These are phyloP conservation scores for Pluvianellus socialis DNA, from an alignment of 2,113 vertebrate genomes.

Conservation along the genomic window DNA sequence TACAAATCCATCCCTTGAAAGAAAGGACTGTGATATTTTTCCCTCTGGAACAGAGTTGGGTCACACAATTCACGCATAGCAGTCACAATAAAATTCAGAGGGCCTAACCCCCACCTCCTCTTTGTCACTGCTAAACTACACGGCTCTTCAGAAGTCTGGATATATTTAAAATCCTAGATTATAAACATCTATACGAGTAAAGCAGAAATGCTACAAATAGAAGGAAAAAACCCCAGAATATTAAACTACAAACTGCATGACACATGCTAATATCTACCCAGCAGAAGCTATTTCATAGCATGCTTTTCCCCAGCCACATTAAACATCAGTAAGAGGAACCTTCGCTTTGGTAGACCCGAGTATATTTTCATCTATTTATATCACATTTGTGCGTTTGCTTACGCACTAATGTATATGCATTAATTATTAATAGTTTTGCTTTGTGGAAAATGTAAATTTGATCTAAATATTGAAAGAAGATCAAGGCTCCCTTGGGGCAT, in stretches of 20 bases:
- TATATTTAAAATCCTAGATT: neutral
- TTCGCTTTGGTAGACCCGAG: neutral
- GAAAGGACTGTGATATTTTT: neutral
- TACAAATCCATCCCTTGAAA: neutral
- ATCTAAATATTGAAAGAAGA: neutral
- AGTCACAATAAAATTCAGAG: neutral
- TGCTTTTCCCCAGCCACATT: neutral
- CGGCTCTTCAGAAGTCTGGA: neutral
- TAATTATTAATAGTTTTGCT: neutral
- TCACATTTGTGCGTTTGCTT: neutral
- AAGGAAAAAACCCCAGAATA: neutral
- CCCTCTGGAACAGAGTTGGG: neutral
- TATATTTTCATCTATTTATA: neutral
- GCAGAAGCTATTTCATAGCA: neutral
- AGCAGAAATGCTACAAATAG: neutral
- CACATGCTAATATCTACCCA: neutral
- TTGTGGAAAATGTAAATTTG: neutral
- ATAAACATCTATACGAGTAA: neutral
- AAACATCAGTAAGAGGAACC: neutral
- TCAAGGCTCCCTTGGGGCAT: neutral
- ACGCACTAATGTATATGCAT: neutral
- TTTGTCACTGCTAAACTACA: neutral
- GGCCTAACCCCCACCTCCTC: neutral
- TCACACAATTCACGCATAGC: neutral
- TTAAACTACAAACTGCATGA: neutral